These are phyloP conservation scores for Ophiothrix spiculata DNA, from an alignment of 35 echinoderm and acorn worm species.

Conservation along the genomic window DNA sequence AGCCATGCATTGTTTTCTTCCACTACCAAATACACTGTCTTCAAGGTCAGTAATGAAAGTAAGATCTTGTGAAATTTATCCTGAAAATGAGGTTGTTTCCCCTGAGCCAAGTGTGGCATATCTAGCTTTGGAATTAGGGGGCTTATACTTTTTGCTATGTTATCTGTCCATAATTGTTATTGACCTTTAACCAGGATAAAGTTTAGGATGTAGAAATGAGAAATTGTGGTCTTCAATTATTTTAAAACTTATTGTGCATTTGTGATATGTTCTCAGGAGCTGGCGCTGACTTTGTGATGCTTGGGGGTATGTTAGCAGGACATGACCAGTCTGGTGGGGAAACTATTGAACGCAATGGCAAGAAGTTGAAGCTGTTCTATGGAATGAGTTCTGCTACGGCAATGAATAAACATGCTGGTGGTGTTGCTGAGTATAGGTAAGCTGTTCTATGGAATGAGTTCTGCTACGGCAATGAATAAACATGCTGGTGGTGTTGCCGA, in stretches of 20 bases:
- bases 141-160: neutral
- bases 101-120: too few relatives aligned
- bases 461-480: slow-evolving; percentile 93
- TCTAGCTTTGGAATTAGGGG: neutral
- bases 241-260: too few relatives aligned
- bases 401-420: slow-evolving; percentile 88
- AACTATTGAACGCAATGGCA: slow-evolving; percentile 83
- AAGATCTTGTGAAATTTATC: too few relatives aligned
- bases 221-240: too few relatives aligned
- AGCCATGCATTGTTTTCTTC: neutral
- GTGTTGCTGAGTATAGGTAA: slow-evolving; percentile 74
- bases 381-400: slow-evolving; percentile 97
- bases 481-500: slow-evolving; percentile 66
- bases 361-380: slow-evolving; percentile 93
- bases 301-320: slow-evolving; percentile 93
- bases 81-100: too few relatives aligned
- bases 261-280: too few relatives aligned
- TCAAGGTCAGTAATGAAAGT: too few relatives aligned
- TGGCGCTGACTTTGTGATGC: slow-evolving; percentile 98
- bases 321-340: slow-evolving; percentile 96
- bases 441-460: slow-evolving; percentile 98
- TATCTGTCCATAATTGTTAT: too few relatives aligned
- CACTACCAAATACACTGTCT: too few relatives aligned
- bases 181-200: too few relatives aligned
- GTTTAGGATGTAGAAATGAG: too few relatives aligned